Base-by-base conservation (phyloP, 2,797 vertebrate genomes). In the Anableps anableps region DNA sequence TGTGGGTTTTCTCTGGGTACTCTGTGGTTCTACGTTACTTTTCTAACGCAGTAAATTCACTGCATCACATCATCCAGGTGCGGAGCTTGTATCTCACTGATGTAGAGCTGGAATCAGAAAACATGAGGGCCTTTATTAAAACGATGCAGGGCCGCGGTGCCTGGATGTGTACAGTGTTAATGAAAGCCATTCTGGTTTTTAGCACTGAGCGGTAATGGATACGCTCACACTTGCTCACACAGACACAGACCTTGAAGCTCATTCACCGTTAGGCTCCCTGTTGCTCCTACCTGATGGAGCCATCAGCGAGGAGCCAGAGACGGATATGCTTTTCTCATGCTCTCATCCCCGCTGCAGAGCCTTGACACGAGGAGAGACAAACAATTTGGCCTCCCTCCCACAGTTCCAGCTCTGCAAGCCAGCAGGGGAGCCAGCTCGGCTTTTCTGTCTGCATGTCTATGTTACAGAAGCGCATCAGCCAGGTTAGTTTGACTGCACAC, bases 351-450 rank as follows among this genome's bases (percentile, higher is more conserved):
- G 11, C 90, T 80, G 86, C 85, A 91, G 79, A 91, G 92, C 89
- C 83, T 86, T 83, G 86, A 91, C 90, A 88, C 84, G 72, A 81
- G 81, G 85, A 91, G 89, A 93, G 85, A 90, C 91, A 94, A 95
- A 95, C 95, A 93, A 93, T 95, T 95, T 95, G 93, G 90, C 93
- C 92, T 93, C 88, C 93, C 93, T 93, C 94, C 93, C 92, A 93
- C 94, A 89, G 91, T 88, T 91, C 88, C 90, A 88, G 88, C 93
- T 94, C 91, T 90, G 87, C 78, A 89, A 89, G 90, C 80, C 92
- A 94, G 94, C 89, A 85, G 94, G 93, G 84, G 86, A 81, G 62
- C 81, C 73, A 82, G 29, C 77, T 41, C 41, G 83, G 81, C 85
- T 79, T 72, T 84, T 66, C 47, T 80, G 68, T 80, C 80, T 74